A percentile compares a stretch with the other conserved stretches of the same genome.
Conservation (phyloP, 2,888 invertebrate species). For the Psylliodes chrysocephalus region DNA sequence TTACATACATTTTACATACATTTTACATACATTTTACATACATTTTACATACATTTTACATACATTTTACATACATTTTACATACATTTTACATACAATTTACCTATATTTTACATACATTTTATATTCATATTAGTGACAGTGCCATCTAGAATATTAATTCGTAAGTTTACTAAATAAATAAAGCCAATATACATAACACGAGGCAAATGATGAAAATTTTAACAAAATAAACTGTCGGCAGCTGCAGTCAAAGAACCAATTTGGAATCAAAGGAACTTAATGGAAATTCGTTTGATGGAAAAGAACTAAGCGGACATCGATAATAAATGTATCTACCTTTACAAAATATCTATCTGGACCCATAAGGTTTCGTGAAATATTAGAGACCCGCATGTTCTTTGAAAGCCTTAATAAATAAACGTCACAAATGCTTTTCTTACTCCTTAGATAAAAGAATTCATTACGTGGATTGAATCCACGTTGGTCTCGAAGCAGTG, state of each 20-base stretch:
- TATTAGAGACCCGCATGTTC: constrained; percentile 18
- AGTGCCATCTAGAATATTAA: no score
- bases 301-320: constrained; percentile 11
- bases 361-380: constrained; percentile 20
- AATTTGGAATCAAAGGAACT: background rate
- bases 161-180: no score
- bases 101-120: no score
- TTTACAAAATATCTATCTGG: constrained; percentile 8
- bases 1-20: no score
- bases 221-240: no score
- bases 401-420: constrained; percentile 26
- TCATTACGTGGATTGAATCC: constrained; percentile 29
- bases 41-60: no score
- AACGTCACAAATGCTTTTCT: constrained; percentile 28
- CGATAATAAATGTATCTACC: constrained; percentile 26
- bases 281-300: background rate
- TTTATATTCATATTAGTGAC: no score
- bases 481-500: background rate
- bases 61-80: no score
- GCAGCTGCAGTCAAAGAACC: background rate
- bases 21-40: no score
- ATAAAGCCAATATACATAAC: no score
- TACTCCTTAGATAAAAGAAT: constrained; percentile 26
- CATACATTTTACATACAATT: no score
- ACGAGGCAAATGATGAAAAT: no score